These are phyloP conservation scores for Lepidocyrtoides sp. DNA, from an alignment of 2,888 invertebrate genomes.

Conservation along the genomic window DNA sequence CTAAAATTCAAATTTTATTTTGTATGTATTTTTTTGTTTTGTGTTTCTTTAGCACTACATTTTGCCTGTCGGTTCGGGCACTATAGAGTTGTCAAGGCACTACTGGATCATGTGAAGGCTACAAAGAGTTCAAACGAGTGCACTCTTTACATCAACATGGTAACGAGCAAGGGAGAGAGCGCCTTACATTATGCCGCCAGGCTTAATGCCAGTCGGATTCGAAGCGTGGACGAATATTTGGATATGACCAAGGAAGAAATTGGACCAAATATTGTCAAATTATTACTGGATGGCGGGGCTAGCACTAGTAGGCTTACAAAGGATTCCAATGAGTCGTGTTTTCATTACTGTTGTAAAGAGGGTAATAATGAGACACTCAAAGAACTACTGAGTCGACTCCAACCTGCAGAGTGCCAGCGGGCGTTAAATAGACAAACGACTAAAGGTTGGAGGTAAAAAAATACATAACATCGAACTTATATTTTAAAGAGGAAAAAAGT, in stretches of 20 bases:
- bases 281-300: conserved; percentile 94
- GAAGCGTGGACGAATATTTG: conserved; percentile 87
- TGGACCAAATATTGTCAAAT: conserved; percentile 93
- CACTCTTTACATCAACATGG: conserved; percentile 94
- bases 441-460: conserved; percentile 94
- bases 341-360: conserved; percentile 95
- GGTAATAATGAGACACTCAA: conserved; percentile 98
- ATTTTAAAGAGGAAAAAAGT: no score
- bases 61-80: conserved; percentile 90
- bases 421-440: conserved; percentile 98
- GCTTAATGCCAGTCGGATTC: conserved; percentile 90
- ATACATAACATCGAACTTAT: no score
- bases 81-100: conserved; percentile 92
- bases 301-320: conserved; percentile 63
- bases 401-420: conserved; percentile 95
- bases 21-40: no score
- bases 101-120: conserved; percentile 94
- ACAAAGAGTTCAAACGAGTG: conserved; percentile 92
- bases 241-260: conserved; percentile 87
- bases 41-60: no score
- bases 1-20: no score
- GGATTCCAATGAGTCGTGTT: conserved; percentile 89
- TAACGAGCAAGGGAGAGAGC: conserved; percentile 97
- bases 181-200: conserved; percentile 86
- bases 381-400: conserved; percentile 97